Conservation (phyloP, 2,113 vertebrate species). For the Pyxicephalus adspersus region DNA sequence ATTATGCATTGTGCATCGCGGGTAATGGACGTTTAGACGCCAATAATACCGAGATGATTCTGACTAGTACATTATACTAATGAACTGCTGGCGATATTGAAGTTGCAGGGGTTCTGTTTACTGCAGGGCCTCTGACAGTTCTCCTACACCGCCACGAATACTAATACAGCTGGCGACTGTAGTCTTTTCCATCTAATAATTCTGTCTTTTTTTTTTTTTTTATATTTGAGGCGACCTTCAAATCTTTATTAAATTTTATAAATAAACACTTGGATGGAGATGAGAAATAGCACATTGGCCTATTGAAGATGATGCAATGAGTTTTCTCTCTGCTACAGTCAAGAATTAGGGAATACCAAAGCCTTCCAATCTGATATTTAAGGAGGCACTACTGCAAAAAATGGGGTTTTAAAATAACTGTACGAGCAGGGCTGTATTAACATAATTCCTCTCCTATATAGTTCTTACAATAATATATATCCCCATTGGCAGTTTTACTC, state of each 20-base stretch:
- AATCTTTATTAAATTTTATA: constrained; percentile 50
- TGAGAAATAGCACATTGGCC: constrained; percentile 16
- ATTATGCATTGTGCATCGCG: constrained; percentile 48
- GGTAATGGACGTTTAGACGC: constrained; percentile 41
- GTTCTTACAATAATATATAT: too few species aligned
- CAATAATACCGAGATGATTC: constrained; percentile 39
- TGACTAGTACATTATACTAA: constrained; percentile 53
- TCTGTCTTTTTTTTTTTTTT: constrained; percentile 29
- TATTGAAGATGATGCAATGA: neutral
- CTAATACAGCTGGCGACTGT: constrained; percentile 35
- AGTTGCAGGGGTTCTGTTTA: constrained; percentile 51
- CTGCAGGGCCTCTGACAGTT: constrained; percentile 31
- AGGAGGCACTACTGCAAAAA: too few species aligned
- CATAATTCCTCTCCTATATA: too few species aligned
- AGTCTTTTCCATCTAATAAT: constrained; percentile 49
- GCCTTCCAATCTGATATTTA: too few species aligned
- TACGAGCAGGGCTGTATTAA: too few species aligned
- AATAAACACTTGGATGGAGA: constrained; percentile 27
- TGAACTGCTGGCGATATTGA: constrained; percentile 52
- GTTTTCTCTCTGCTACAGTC: neutral
- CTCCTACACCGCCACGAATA: constrained; percentile 17
- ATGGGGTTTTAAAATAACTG: too few species aligned
- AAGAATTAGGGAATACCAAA: neutral
- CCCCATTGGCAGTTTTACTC: too few species aligned
- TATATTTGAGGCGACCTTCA: constrained; percentile 43